These are phyloP conservation scores for Drymonia ruficornis DNA, from an alignment of 2,888 invertebrate species.

Conservation along the genomic window DNA sequence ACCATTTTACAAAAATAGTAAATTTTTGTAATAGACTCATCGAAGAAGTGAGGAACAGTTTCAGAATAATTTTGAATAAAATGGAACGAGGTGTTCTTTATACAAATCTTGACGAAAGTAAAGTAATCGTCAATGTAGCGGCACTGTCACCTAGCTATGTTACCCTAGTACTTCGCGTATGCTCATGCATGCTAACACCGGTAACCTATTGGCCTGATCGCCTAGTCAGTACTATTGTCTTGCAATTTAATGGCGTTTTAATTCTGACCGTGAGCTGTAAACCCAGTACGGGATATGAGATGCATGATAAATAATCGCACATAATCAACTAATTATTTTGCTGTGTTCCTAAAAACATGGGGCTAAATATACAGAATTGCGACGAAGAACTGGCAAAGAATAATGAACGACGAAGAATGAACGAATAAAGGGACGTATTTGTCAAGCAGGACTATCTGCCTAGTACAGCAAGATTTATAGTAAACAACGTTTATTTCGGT, in stretches of 20 bases:
- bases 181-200: constrained; percentile 40
- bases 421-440: constrained; percentile 1
- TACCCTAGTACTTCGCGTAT: constrained; percentile 30
- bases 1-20: background rate
- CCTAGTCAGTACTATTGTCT: constrained; percentile 28
- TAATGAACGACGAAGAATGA: no score
- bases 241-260: constrained; percentile 24
- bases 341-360: background rate
- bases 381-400: no score
- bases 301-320: constrained; percentile 10
- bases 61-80: no score
- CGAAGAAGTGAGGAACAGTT: background rate
- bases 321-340: background rate
- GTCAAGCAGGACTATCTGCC: background rate
- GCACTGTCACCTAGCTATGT: constrained; percentile 16
- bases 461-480: background rate
- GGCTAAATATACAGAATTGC: no score
- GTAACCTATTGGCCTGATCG: constrained; percentile 52
- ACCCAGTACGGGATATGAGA: constrained; percentile 24
- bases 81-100: no score
- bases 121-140: constrained; percentile 29
- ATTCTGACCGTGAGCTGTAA: constrained; percentile 33
- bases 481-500: constrained; percentile 17
- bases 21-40: background rate
- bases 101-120: constrained; percentile 6